Base-by-base conservation (phyloP, 1,140 invertebrate species). In the Bombus superbus region DNA sequence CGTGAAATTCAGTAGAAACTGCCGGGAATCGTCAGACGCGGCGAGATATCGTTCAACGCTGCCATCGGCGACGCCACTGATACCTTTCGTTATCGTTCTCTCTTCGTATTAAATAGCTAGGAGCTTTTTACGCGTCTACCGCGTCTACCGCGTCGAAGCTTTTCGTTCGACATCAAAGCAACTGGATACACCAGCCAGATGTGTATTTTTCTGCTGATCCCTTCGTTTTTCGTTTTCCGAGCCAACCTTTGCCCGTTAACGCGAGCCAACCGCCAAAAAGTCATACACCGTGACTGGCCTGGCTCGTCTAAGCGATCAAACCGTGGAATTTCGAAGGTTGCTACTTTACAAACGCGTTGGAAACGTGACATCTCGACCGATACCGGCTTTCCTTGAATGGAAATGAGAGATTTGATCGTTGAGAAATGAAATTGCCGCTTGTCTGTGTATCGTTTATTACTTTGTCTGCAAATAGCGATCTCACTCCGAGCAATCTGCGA, bases 101-200 rank as follows among this genome's bases (percentile, higher is more conserved):
- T 59, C 68, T 66, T n/a, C 57, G 80, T 84, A 90, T 86, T 88
- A 88, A 90, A 86, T 84, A 79, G 79, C 42, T 71, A 86, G 53
- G 42, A 76, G 86, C 79, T 90, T 88, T 85, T 85, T 85, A 73
- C 81, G 69, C 38, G 85, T 71, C 71, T 35, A 22, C 8, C 81
- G 69, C 38, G 85, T 71, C 71, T 35, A 22, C 8, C 32, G 10
- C 78, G 35, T n/a, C 64, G 62, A 44, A 66, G 44, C 80, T 83
- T 72, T 53, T 15, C 71, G 68, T 42, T 66, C 79, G 59, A 85
- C 81, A 91, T 91, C 89, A 88, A 90, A 90, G 88, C 38, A 5
- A 18, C 38, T n/a, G 53, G 62, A 76, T 59, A 35, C n/a, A 47
- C 15, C 72, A 2, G 6, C 32, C 35, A 68, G 57, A 59, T 42